A percentile compares a stretch with the other conserved stretches of the same genome.
phyloP scores from a whole-genome alignment of 2,113 vertebrate genomes.

The Lophius piscatorius region DNA sequence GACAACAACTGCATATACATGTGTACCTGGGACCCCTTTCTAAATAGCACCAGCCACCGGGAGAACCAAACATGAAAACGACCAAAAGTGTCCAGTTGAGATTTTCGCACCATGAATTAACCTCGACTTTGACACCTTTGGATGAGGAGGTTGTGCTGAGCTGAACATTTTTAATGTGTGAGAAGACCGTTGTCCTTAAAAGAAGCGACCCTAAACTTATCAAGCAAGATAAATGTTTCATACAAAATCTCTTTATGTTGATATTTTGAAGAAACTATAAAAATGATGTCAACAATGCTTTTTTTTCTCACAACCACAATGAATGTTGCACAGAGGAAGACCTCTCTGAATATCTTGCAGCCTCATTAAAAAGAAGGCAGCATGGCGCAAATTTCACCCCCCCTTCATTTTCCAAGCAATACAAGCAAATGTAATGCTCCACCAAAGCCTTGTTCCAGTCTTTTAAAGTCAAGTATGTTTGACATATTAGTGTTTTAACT shows the following conservation, averaged over 20 bases:
- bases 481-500: constrained; percentile 49
- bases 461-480: constrained; percentile 60
- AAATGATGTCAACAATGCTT: constrained; percentile 25
- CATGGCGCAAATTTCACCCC: not conserved
- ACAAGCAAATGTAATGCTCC: not conserved
- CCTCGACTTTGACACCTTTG: constrained; percentile 58
- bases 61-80: constrained; percentile 32
- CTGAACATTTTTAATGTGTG: constrained; percentile 60
- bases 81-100: constrained; percentile 36
- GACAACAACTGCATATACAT: constrained; percentile 32
- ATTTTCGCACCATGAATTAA: constrained; percentile 66
- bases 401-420: not conserved
- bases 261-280: constrained; percentile 25
- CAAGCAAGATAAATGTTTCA: constrained; percentile 35
- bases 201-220: constrained; percentile 56
- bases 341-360: constrained; percentile 7
- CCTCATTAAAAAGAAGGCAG: not conserved
- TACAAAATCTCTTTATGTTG: constrained; percentile 63
- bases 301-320: constrained; percentile 1
- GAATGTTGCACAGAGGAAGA: constrained; percentile 13
- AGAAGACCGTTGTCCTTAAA: constrained; percentile 58
- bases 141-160: constrained; percentile 40
- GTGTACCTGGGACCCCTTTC: constrained; percentile 21
- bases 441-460: not conserved
- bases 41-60: constrained; percentile 66